Evolutionary conservation across 2,797 vertebrate species (phyloP), one percentile per base, ranked within the genome.

Genomic region (Limosa lapponica): DNA sequence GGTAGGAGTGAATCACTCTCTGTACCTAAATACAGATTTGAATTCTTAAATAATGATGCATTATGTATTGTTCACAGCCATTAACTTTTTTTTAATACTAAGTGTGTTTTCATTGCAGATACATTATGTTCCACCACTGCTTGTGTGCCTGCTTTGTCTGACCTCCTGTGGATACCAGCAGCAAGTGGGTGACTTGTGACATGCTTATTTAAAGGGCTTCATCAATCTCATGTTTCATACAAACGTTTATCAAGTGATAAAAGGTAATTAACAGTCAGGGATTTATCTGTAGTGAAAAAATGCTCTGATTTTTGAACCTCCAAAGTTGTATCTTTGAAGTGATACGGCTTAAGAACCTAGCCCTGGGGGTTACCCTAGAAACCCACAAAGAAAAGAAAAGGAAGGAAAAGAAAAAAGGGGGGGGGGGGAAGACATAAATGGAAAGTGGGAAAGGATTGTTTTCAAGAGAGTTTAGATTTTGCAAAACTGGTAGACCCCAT

Each of bases 81-180:
- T 89, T 71, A 71, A 34, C 8, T 7, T 62, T 70, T 54, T 59
- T 70, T 55, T 59, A 34, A 74, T 58, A 15, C 13, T 86, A 46
- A 55, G 8, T 86, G 14, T 85, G 18, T 15, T 92, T 95, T 73
- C 89, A 61, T 87, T 95, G 48, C 91, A 95, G 93, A n/a, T 85
- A n/a, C 55, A 15, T 59, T 82, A 86, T 94, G 87, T 73, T 91
- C 69, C 41, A 71, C 18, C 52, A 46, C 28, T 72, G 54, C 52
- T 22, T 55, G 2, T 70, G 52, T 77, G 32, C 66, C 74, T 87
- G 51, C 43, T 70, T 89, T 92, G 37, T 83, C 48, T 97, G 89
- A 87, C 57, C 61, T 90, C 80, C 61, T 95, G 72, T 80, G 89
- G 49, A 84, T 95, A 75, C 34, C 82, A 81, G 49, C 65, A 91